Base-by-base conservation (phyloP, 2,888 invertebrate genomes). In the Prosopocoilus inquinatus region DNA sequence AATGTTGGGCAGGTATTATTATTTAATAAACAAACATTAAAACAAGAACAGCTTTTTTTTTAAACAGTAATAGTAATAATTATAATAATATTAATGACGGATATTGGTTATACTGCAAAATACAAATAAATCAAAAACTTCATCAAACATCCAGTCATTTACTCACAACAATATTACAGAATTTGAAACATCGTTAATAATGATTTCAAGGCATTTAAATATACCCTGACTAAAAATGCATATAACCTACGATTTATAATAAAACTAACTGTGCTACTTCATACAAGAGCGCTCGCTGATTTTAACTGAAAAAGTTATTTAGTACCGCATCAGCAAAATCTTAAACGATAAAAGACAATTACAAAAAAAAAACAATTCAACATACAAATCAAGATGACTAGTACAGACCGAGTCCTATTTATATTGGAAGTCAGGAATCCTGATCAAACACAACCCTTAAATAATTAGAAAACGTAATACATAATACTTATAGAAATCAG, bases 341-440 rank as follows among this genome's bases (percentile, higher is more conserved):
- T 20, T 33, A 44, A 52, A 57, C 44, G 47, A 43, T 44, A 15
- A 38, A 47, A 43, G 16, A 53, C 34, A 45, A 45, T 44, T 50
- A 43, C 50, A 51, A 47, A 70, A 71, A 72, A 67, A 73, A 72
- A 74, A 75, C 70, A 73, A 73, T 69, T 72, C 72, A 73, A 74
- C 71, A 72, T 74, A 74, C 68, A 74, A 53, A 69, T 70, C 66
- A 70, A 75, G 73, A 75, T 76, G 76, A 76, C 76, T 76, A 76
- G 76, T 74, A 74, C 67, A 70, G 73, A 72, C 73, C 70, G 74
- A 73, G 73, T 71, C 64, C 63, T 61, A 60, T 61, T 64, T 53
- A 62, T 55, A 62, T 59, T 61, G 63, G 63, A 61, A 63, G 57
- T 64, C 65, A 57, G 55, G 58, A 64, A 66, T 64, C 66, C 65